Evolutionary conservation across 92 coral and sea anemone species (phyloP).

Genomic region (Scolanthus callimorphus): DNA sequence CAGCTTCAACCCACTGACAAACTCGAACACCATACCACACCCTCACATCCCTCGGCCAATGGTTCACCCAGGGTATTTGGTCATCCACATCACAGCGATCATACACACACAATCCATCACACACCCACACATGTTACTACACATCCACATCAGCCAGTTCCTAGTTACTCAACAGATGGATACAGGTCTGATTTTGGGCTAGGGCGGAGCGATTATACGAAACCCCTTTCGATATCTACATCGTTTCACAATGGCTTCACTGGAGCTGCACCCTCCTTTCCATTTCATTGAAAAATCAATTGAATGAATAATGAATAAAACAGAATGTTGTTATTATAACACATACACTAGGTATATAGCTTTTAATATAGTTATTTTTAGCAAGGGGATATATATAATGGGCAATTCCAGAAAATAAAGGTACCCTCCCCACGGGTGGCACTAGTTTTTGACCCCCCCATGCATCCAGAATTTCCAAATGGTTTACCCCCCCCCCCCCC

Average conservation of each 20-base stretch:
- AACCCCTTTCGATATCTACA: constrained; percentile 78
- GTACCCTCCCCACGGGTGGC: too few relatives aligned
- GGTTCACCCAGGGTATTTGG: constrained; percentile 65
- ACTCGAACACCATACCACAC: constrained; percentile 50
- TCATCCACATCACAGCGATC: constrained; percentile 62
- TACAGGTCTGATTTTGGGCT: constrained; percentile 62
- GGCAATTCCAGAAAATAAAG: too few relatives aligned
- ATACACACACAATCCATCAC: constrained; percentile 84
- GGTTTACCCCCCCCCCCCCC: too few relatives aligned
- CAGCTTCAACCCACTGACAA: constrained; percentile 51
- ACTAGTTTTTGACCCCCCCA: too few relatives aligned
- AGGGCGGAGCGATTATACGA: constrained; percentile 63
- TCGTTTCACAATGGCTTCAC: constrained; percentile 62
- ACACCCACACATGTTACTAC: constrained; percentile 60
- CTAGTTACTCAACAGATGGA: constrained; percentile 38
- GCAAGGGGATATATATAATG: too few relatives aligned
- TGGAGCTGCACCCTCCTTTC: constrained; percentile 56
- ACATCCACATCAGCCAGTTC: constrained; percentile 66
- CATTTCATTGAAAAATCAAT: constrained; percentile 29
- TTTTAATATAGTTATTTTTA: too few relatives aligned
- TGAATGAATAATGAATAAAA: not conserved
- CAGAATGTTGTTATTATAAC: too few relatives aligned
- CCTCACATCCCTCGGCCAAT: constrained; percentile 64
- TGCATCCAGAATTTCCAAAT: too few relatives aligned
- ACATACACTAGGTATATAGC: too few relatives aligned